Percentiles rank a stretch among this genome's conserved stretches.
Evolutionary conservation across 2,888 invertebrate genomes (phyloP).

Genomic region (Podabrus alpinus): DNA sequence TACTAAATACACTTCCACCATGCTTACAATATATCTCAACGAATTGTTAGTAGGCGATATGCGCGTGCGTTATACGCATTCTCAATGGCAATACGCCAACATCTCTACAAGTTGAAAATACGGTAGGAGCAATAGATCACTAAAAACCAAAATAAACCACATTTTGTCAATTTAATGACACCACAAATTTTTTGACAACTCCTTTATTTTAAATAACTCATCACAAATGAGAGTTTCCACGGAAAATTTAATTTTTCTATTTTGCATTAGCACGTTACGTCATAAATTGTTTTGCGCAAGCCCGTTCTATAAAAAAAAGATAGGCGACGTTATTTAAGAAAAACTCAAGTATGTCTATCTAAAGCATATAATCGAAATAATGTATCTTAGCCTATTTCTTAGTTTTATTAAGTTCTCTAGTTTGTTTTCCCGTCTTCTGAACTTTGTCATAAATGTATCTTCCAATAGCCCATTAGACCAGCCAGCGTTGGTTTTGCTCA

Average conservation of each 20-base stretch:
- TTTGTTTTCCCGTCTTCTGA: too few species aligned
- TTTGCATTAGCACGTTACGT: not conserved
- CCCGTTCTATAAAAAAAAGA: not conserved
- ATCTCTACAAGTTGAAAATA: not conserved
- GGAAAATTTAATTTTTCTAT: not conserved
- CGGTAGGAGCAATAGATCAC: not conserved
- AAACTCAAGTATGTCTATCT: too few species aligned
- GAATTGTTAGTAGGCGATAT: constrained; percentile 18
- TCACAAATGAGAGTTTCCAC: not conserved
- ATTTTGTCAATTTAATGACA: not conserved
- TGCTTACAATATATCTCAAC: constrained; percentile 24
- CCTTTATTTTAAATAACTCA: not conserved
- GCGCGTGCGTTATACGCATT: constrained; percentile 12
- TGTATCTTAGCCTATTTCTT: too few species aligned
- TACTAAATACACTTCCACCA: constrained; percentile 23
- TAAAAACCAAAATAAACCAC: not conserved
- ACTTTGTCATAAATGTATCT: too few species aligned
- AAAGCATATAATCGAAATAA: too few species aligned
- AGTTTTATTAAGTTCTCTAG: too few species aligned
- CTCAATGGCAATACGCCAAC: not conserved
- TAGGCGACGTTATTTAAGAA: not conserved
- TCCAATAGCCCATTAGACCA: too few species aligned
- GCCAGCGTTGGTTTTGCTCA: too few species aligned
- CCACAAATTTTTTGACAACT: not conserved
- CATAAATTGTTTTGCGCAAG: not conserved